Percentiles rank a stretch among this genome's conserved stretches.
These are phyloP conservation scores for Apomyelois bistriatella DNA, from an alignment of 2,888 invertebrate species.

Conservation along the genomic window DNA sequence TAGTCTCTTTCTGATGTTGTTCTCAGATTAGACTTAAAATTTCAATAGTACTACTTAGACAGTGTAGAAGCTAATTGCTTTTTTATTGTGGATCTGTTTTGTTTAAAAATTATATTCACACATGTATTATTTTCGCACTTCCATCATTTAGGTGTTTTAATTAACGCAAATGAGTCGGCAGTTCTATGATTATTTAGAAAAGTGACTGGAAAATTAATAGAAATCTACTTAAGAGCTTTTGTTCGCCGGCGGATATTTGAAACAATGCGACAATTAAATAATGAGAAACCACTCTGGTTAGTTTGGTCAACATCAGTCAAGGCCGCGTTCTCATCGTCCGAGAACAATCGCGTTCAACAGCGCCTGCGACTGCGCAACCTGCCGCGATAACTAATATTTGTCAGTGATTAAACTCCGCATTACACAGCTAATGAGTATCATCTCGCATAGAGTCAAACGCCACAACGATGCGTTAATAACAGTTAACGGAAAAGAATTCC, in stretches of 20 bases:
- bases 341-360: constrained; percentile 9
- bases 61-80: neutral
- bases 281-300: constrained; percentile 61
- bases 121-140: constrained; percentile 13
- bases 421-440: neutral
- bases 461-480: neutral
- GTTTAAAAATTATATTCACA: neutral
- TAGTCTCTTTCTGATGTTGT: too few relatives aligned
- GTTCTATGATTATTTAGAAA: constrained; percentile 34
- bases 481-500: constrained; percentile 30
- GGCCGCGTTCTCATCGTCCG: constrained; percentile 55
- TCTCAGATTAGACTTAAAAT: neutral
- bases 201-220: constrained; percentile 59
- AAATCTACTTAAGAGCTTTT: constrained; percentile 62
- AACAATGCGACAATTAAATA: constrained; percentile 75
- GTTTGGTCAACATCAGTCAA: constrained; percentile 60
- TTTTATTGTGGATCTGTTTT: neutral
- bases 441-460: neutral
- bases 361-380: constrained; percentile 15
- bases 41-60: neutral
- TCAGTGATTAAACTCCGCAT: constrained; percentile 20
- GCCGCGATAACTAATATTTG: constrained; percentile 17
- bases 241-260: constrained; percentile 58
- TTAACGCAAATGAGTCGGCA: constrained; percentile 30
- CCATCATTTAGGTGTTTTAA: constrained; percentile 10